Conservation (phyloP, 2,888 invertebrate genomes). For the Syrista parreyssii region DNA sequence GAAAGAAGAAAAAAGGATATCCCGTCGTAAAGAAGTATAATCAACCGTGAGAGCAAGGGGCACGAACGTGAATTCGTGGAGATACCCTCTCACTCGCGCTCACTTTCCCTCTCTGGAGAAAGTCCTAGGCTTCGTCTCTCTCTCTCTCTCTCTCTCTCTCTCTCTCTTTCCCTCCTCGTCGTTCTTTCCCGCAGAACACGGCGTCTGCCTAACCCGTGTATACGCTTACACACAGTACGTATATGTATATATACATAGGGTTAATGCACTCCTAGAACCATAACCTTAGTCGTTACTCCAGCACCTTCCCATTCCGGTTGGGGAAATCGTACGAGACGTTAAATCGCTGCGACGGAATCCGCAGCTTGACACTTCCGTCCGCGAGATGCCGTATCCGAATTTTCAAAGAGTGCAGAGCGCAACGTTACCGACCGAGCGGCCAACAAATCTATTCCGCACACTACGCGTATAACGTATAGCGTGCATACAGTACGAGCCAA, state of each 20-base stretch:
- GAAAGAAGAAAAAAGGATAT: constrained; percentile 21
- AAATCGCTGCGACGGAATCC: not conserved
- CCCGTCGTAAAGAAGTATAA: not conserved
- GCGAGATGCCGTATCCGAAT: not conserved
- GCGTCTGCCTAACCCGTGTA: not conserved
- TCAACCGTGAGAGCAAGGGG: not conserved
- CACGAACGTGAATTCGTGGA: not conserved
- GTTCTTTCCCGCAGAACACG: not conserved
- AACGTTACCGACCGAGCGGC: not conserved
- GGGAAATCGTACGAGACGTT: not conserved
- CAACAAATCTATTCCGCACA: not conserved
- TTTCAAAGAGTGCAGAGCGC: not conserved
- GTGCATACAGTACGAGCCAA: not conserved
- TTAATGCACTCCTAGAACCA: constrained; percentile 64
- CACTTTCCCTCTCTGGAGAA: constrained; percentile 65
- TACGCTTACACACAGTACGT: not conserved
- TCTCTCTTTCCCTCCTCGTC: constrained; percentile 3
- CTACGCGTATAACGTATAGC: not conserved
- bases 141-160: constrained; percentile 13
- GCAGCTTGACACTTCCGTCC: not conserved
- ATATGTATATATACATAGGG: constrained; percentile 47
- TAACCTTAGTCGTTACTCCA: constrained; percentile 52
- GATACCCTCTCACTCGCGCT: constrained; percentile 42
- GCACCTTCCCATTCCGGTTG: not conserved
- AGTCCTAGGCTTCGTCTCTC: constrained; percentile 44